Conservation (phyloP, 2,888 invertebrate species). For the Eristalis pertinax region DNA sequence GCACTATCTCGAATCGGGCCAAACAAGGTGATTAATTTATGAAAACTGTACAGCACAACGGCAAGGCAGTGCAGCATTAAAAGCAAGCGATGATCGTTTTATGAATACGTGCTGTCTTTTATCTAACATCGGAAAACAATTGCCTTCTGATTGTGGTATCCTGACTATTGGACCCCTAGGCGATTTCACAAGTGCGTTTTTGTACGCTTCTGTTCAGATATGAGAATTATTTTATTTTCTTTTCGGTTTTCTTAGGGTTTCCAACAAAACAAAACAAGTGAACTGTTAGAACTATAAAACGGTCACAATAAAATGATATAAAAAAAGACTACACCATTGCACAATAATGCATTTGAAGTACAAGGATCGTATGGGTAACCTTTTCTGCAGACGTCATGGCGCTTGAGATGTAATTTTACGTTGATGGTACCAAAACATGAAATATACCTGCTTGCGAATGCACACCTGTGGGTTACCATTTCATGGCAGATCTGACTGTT, state of each 20-base stretch:
- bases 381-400: slow-evolving; percentile 69
- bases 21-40: slow-evolving; percentile 52
- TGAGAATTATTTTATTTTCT: background rate
- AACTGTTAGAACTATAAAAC: slow-evolving; percentile 67
- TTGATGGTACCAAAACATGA: slow-evolving; percentile 14
- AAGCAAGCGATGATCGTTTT: slow-evolving; percentile 50
- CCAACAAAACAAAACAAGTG: slow-evolving; percentile 43
- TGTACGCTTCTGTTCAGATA: slow-evolving; percentile 63
- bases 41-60: slow-evolving; percentile 50
- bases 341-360: background rate
- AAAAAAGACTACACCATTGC: background rate
- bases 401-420: slow-evolving; percentile 51
- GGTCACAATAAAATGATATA: slow-evolving; percentile 39
- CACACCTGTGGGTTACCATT: slow-evolving; percentile 59
- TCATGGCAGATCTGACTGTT: background rate
- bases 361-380: background rate
- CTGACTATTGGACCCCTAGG: slow-evolving; percentile 24
- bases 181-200: slow-evolving; percentile 45
- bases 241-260: slow-evolving; percentile 40
- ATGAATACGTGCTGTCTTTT: slow-evolving; percentile 35
- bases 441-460: slow-evolving; percentile 45
- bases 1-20: background rate
- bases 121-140: slow-evolving; percentile 55
- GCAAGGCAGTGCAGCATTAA: slow-evolving; percentile 22
- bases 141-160: slow-evolving; percentile 54